These are phyloP conservation scores for Campoplex capitator DNA, from an alignment of 2,888 invertebrate species.

Conservation along the genomic window DNA sequence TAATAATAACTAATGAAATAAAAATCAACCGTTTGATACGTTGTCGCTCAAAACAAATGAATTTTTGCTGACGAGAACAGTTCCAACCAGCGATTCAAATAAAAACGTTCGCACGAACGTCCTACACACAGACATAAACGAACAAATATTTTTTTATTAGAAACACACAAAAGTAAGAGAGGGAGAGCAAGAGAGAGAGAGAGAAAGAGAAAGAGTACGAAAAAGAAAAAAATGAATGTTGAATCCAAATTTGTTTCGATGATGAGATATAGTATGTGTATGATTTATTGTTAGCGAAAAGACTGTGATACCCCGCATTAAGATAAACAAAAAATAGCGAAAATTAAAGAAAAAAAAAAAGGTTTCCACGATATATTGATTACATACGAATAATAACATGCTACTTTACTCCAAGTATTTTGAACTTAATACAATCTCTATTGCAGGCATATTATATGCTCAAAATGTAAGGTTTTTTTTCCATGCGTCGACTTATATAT, in stretches of 20 bases:
- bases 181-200: too few relatives aligned
- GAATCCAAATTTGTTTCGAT: conserved; percentile 56
- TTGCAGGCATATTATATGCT: conserved; percentile 4
- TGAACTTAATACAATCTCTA: not conserved
- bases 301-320: conserved; percentile 71
- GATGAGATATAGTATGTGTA: conserved; percentile 43
- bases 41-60: conserved; percentile 56
- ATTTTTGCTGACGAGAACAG: conserved; percentile 45
- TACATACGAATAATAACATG: conserved; percentile 29
- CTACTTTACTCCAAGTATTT: conserved; percentile 49
- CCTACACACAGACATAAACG: conserved; percentile 33
- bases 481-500: conserved; percentile 50
- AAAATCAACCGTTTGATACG: conserved; percentile 36
- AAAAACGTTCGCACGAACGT: conserved; percentile 36
- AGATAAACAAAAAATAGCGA: conserved; percentile 39
- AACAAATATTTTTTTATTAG: conserved; percentile 64
- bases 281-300: conserved; percentile 71
- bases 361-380: conserved; percentile 57
- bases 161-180: conserved; percentile 28
- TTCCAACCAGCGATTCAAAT: conserved; percentile 23
- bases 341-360: conserved; percentile 43
- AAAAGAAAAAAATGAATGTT: conserved; percentile 16
- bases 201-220: not conserved
- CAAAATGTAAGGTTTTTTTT: conserved; percentile 7
- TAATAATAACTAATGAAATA: conserved; percentile 27